These are phyloP conservation scores for Teinopalpus imperialis DNA, from an alignment of 2,888 invertebrate genomes.

Conservation along the genomic window DNA sequence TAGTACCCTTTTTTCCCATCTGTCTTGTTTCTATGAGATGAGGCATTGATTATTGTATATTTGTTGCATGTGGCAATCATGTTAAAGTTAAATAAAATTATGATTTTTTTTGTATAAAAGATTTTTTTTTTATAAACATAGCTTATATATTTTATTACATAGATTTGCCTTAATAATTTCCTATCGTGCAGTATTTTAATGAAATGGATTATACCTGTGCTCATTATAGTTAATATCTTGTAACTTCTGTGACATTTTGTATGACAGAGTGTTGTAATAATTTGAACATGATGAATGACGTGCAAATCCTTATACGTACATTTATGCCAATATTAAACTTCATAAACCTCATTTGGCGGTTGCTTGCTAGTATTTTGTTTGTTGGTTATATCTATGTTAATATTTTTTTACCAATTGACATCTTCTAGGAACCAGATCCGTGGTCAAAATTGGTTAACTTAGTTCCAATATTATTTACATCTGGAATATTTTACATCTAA, in stretches of 20 bases:
- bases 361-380: constrained; percentile 8
- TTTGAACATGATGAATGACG: constrained; percentile 3
- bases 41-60: constrained; percentile 1
- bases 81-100: neutral
- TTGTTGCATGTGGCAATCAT: constrained; percentile 6
- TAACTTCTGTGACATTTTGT: constrained; percentile 19
- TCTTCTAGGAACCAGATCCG: no score
- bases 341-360: constrained; percentile 8
- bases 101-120: no score
- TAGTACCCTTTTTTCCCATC: no score
- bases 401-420: no score
- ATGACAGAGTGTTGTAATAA: constrained; percentile 11
- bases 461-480: no score
- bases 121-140: no score
- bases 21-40: no score
- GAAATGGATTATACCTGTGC: neutral
- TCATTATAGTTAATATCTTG: neutral
- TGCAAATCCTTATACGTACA: constrained; percentile 1
- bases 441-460: no score
- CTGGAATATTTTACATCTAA: no score
- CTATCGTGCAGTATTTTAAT: no score
- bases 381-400: constrained; percentile 4
- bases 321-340: constrained; percentile 1
- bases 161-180: no score
- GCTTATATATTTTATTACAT: no score